Base-by-base conservation (phyloP, 2,888 invertebrate genomes). In the Cepaea hortensis region DNA sequence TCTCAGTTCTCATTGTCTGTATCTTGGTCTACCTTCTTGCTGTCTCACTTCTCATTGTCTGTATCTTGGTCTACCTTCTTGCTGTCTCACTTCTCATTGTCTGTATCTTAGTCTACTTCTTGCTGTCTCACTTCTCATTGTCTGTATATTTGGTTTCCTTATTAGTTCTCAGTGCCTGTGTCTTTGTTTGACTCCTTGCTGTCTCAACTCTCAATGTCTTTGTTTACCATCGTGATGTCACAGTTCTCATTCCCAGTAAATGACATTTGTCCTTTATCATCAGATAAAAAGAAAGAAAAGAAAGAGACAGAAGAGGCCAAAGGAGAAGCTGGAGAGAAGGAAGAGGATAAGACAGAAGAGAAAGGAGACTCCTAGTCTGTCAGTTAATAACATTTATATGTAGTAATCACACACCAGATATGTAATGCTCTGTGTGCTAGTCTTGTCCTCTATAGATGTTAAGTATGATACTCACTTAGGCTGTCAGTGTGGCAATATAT, bases 241-340 rank as follows among this genome's bases (percentile, higher is more conserved):
- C 46, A 76, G 6, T 73, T 11, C 23, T 23, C 35, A 9, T n/a
- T 20, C 35, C 23, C 5, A 68, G 20, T 6, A 6, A 20, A 68
- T 20, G n/a, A 68, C n/a, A 6, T 55, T 18, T 48, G 23, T 23
- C 23, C 35, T 62, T 18, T 62, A 18, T 82, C 9, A 18, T 72
- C 35, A 82, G 82, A 82, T 35, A 73, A 82, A 73, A 82, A 82
- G 73, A 82, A 73, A 55, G 82, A 72, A 82, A 82, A 82, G 73
- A 82, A 82, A 23, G 82, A 70, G n/a, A 61, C 70, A 15, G 82
- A 82, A 46, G 82, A 18, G 35, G 62, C 15, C 62, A 79, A 79
- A 46, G 79, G 62, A 79, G 79, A 55, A 46, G 18, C 75, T 46
- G 81, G 48, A 68, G 65, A 81, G 3, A 81, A 70, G 35, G 61